Evolutionary conservation across 1,140 invertebrate genomes (phyloP), one percentile per base, ranked within the genome.

Genomic region (Drosophila kanapiae): DNA sequence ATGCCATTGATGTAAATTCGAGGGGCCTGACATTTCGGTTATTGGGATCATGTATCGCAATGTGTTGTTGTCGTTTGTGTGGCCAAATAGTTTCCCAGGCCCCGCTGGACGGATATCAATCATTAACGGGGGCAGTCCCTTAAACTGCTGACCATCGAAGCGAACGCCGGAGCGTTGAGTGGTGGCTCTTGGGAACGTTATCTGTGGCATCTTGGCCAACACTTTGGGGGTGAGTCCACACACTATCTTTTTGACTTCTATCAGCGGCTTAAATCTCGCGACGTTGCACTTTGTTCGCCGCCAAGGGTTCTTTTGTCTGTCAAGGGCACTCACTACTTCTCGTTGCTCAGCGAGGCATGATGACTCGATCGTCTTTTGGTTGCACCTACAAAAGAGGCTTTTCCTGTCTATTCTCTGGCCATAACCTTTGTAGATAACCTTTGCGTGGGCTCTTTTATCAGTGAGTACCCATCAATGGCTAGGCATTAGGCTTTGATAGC

Each of bases 61-160:
- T 62, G 35, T 49, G 47, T 48, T 14, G 47, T 49, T 14, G 23
- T 23, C 49, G 47, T 35, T 35, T 23, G 62, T 43, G 40, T 7
- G 53, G 29, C 37, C 18, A 42, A 51, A 61, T 54, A 76, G 51
- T 81, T 82, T 82, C 78, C 79, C 72, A 82, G 61, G 60, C 40
- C 48, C 54, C 45, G 18, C 40, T 10, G 23, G 56, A 23, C 74
- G 71, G 38, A 80, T 70, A 82, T 88, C 68, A 88, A 83, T 83
- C 78, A 80, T 88, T 77, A 83, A 67, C 45, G 40, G 27, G 54
- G 33, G 6, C 38, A 47, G 51, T 35, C 37, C 35, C 64, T 57
- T 42, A 62, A 78, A 78, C 78, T 78, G 65, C 35, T 63, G 56
- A 42, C 72, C 63, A 57, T 35, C 38, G 45, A 68, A 35, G 67